These are phyloP conservation scores for Cyanoderma ruficeps DNA, from an alignment of 2,113 vertebrate genomes.

Conservation along the genomic window DNA sequence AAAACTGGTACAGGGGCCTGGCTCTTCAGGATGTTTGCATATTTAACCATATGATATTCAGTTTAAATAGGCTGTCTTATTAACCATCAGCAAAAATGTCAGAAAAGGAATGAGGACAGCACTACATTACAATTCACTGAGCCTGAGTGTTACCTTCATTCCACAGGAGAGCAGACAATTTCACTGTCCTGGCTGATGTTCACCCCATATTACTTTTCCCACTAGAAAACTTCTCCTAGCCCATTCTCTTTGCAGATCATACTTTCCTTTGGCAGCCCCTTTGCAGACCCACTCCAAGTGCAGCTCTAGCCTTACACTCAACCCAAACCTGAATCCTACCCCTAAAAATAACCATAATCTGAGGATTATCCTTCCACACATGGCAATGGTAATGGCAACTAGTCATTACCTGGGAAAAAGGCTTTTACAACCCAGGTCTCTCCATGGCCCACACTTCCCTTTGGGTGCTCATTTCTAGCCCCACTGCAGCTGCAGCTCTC, in stretches of 20 bases:
- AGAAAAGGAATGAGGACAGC: not conserved
- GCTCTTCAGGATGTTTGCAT: not conserved
- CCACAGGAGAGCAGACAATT: not conserved
- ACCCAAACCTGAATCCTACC: not conserved
- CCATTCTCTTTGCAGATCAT: not conserved
- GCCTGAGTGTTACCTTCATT: not conserved
- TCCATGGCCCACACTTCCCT: not conserved
- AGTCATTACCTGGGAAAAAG: not conserved
- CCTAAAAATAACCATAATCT: slow-evolving; percentile 39
- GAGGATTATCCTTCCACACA: slow-evolving; percentile 13
- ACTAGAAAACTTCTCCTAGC: not conserved
- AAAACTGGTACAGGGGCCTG: not conserved
- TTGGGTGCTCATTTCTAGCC: not conserved
- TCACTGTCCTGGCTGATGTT: not conserved
- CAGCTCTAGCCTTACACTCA: not conserved
- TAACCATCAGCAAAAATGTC: not conserved
- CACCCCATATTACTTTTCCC: not conserved
- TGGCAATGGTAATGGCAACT: not conserved
- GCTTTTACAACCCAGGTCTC: not conserved
- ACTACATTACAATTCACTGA: not conserved
- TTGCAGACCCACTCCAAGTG: not conserved
- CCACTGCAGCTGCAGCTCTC: not conserved
- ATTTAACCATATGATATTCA: not conserved
- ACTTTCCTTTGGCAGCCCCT: not conserved
- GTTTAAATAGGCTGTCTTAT: not conserved